These are phyloP conservation scores for Aradophagus sp. DNA, from an alignment of 1,140 invertebrate genomes.

Conservation along the genomic window DNA sequence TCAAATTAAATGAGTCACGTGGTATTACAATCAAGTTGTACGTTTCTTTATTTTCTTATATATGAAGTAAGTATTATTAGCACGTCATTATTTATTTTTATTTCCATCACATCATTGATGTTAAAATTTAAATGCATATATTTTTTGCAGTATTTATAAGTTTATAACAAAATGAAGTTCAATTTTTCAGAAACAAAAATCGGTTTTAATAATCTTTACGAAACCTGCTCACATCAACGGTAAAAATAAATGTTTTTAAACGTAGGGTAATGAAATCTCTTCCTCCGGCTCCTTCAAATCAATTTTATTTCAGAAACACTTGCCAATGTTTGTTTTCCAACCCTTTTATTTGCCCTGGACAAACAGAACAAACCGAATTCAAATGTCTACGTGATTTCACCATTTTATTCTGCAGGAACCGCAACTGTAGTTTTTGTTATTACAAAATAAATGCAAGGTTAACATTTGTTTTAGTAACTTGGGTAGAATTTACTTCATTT, in stretches of 20 bases:
- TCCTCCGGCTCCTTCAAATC: not conserved
- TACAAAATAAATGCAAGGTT: constrained; percentile 4
- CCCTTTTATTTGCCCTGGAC: constrained; percentile 27
- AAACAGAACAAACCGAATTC: constrained; percentile 23
- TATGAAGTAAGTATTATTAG: no score
- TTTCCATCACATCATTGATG: no score
- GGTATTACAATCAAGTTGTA: no score
- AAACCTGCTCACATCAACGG: not conserved
- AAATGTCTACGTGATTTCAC: constrained; percentile 17
- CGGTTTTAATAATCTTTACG: no score
- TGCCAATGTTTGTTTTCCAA: constrained; percentile 20
- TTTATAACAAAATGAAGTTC: no score
- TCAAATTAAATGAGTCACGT: not conserved
- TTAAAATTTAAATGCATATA: no score
- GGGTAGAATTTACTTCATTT: no score
- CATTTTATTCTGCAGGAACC: constrained; percentile 6
- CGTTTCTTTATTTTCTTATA: no score
- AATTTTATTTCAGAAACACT: constrained; percentile 31
- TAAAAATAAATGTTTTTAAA: not conserved
- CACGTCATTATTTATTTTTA: no score
- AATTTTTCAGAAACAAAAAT: no score
- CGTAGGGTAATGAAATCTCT: not conserved
- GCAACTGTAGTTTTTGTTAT: constrained; percentile 4
- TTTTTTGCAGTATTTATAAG: no score
- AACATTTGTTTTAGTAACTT: no score